Base-by-base conservation (phyloP, 2,113 vertebrate species). In the Odontesthes bonariensis region DNA sequence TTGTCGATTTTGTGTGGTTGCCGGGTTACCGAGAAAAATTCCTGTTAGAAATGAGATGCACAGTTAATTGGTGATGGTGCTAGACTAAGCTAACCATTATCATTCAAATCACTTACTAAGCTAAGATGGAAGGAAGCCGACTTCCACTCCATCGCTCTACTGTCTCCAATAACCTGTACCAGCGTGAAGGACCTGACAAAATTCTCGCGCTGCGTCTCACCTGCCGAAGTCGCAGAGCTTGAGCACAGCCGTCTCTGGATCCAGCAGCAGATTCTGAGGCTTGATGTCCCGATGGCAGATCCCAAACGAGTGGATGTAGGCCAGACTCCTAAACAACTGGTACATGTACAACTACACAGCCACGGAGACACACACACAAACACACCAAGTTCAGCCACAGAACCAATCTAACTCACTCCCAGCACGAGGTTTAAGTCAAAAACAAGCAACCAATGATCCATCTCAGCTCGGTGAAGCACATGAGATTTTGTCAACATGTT, bases 231-330 rank as follows among this genome's bases (percentile, higher is more conserved):
- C 98, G 20, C 98, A 99, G 77, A 99, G 97, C 89, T 99, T 99
- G 86, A 99, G 96, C 69, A 99, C 97, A 55, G 98, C 98, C n/a
- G 97, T 99, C 93, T 99, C 98, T 31, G 98, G 98, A 86, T 99
- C 98, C 93, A 99, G 94, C 91, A 99, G 96, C 92, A 99, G 96
- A 91, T 99, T 99, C 94, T 99, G 98, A 86, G 98, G 98, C 95
- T 99, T 99, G 93, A 99, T 99, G 95, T 99, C 98, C 92, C 98
- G 97, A 94, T 99, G 98, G 92, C 98, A 99, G 91, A 99, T 99
- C 88, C 98, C 98, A 94, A 98, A 98, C 84, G 98, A 99, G 93
- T 99, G 98, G 93, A 99, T 99, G 94, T 99, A 99, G 83, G 98
- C 98, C 96, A 99, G 96, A 94, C 98, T 99, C 94, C 98, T 95